Evolutionary conservation across 2,888 invertebrate species (phyloP), one percentile per base, ranked within the genome.

Genomic region (Drosophila testacea): DNA sequence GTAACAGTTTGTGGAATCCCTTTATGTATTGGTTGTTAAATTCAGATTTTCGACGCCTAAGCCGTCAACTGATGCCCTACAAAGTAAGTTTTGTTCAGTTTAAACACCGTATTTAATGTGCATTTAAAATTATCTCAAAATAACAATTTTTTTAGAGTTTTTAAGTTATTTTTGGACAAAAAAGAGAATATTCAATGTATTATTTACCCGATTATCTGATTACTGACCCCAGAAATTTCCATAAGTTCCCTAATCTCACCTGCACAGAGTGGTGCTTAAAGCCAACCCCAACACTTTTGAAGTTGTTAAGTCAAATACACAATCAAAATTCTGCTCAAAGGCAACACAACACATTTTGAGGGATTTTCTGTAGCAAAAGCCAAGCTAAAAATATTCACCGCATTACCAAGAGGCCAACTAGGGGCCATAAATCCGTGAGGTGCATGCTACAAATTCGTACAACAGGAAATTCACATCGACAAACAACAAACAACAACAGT

Each of bases 1-100:
- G 97, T 92, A 96, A 97, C 93, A 97, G 97, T 92, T 96, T 97
- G 91, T 97, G 97, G 97, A 97, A 97, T 92, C 97, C 97, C 1
- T 97, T 97, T 90, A 94, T 97, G 66, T 97, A 97, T 92, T 97
- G 97, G 97, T 94, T 97, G 48, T 94, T 97, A 79, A 97, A 97
- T 92, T 96, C 96, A 90, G 96, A 97, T 90, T 97, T 97, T 92
- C 94, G 97, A 84, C 94, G 96, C 79, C 95, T 97, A 82, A 96
- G 96, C 90, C 94, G 95, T 81, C 96, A 96, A 86, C 92, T 97
- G 66, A 93, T 97, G 71, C 95, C 96, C 85, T 95, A 95, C 79
- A 96, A 95, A 93, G 97, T 96, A 93, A 94, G 94, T 67, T 28
- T 16, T 4, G 11, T 27, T 30, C 9, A 0, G 2, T 16, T 16